Evolutionary conservation across 2,113 vertebrate species (phyloP).

Genomic region (Spea multiplicata): DNA sequence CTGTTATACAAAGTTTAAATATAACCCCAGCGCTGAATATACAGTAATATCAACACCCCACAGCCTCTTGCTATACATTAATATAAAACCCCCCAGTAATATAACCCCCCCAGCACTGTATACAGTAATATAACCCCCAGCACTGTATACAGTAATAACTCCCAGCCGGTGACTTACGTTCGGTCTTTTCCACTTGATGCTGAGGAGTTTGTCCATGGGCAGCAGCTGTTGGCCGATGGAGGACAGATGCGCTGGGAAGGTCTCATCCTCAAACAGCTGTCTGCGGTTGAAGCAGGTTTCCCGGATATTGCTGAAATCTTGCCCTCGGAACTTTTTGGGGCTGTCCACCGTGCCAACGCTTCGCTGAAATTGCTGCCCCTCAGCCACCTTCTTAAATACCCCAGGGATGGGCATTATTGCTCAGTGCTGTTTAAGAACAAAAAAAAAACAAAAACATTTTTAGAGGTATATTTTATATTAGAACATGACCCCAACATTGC

Average conservation of each 20-base stretch:
- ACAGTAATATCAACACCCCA: too few species aligned
- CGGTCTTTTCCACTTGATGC: constrained; percentile 62
- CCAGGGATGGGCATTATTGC: background rate
- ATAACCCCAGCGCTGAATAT: too few species aligned
- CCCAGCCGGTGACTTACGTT: constrained; percentile 55
- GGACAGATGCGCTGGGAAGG: constrained; percentile 55
- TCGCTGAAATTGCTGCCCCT: constrained; percentile 28
- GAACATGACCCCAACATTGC: too few species aligned
- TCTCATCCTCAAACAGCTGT: constrained; percentile 62
- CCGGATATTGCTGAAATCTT: constrained; percentile 61
- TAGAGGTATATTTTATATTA: too few species aligned
- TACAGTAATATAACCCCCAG: too few species aligned
- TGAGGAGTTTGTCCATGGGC: background rate
- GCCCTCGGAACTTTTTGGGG: constrained; percentile 54
- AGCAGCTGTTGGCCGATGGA: constrained; percentile 61
- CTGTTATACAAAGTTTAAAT: too few species aligned
- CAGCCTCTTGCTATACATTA: too few species aligned
- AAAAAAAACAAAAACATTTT: too few species aligned
- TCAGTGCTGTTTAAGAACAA: constrained; percentile 30
- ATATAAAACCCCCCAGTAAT: too few species aligned
- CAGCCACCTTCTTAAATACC: accelerated
- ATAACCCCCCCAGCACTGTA: too few species aligned
- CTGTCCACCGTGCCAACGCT: constrained; percentile 17
- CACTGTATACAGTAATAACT: too few species aligned
- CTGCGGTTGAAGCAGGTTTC: constrained; percentile 54